Evolutionary conservation across 2,797 vertebrate genomes (phyloP), one percentile per base, ranked within the genome.

Genomic region (Lemur catta): DNA sequence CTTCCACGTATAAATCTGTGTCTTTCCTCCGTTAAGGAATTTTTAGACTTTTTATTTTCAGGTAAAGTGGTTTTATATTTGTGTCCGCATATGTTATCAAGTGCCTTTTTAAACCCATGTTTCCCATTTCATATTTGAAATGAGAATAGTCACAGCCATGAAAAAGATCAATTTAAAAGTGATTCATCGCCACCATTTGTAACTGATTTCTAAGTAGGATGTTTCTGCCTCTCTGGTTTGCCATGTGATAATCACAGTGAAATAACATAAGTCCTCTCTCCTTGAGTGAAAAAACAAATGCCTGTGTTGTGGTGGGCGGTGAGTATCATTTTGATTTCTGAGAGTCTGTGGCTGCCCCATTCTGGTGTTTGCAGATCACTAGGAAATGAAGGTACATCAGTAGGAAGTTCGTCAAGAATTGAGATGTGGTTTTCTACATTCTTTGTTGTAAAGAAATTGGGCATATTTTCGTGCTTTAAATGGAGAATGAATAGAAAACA

Each of bases 401-500:
- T 0, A 1, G 24, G 87, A n/a, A 41, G 63, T 35, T 26, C 52
- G 1, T 1, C 43, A 63, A 22, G 17, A 22, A 14, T 2, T 0
- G 6, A 33, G 33, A 30, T 4, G 9, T 5, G 18, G 4, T 30
- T 17, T 52, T 30, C 81, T 35, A 4, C 12, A 20, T 28, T 41
- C n/a, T 13, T 12, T 24, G 2, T 46, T 22, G 18, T 50, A 10
- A 22, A 38, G 43, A 35, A 72, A 7, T 7, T 1, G 35, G n/a
- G 33, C 35, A 9, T 2, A 0, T 63, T 72, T 30, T 55, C 65
- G 72, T 4, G 0, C 71, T 46, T 75, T n/a, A 7, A 22, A 4
- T 2, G 2, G 24, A 26, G 33, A 72, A 12, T 7, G 1, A 30
- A 3, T 15, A 38, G 52, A 57, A 52, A 0, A 3, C 4, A 2